Evolutionary conservation across 1,140 invertebrate genomes (phyloP), one percentile per base, ranked within the genome.

Genomic region (Eriocheir sinensis): DNA sequence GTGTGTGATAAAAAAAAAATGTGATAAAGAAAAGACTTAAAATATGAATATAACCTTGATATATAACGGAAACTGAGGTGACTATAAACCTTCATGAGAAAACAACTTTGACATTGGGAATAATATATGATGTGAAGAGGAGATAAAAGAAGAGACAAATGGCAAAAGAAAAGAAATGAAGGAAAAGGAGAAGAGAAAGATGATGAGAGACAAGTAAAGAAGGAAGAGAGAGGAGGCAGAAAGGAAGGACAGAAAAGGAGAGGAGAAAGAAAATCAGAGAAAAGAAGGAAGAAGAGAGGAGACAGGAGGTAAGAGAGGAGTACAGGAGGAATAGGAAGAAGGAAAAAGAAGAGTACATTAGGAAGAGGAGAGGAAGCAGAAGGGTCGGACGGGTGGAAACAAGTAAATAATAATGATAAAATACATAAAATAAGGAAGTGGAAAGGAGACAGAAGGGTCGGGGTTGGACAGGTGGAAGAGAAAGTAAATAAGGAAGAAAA

Each of bases 1-100:
- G 85, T 40, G 85, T 40, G 85, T 21, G 85, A 88, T 34, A 44
- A 21, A 91, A 48, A 72, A 48, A 91, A 48, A 91, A 27, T 60
- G 89, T 32, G 48, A 72, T n/a, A 79, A 32, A 72, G 89, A 91
- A 48, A 79, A n/a, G n/a, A n/a, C n/a, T n/a, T n/a, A n/a, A n/a
- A n/a, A n/a, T n/a, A n/a, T n/a, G n/a, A n/a, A n/a, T n/a, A n/a
- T n/a, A n/a, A n/a, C n/a, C n/a, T n/a, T n/a, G n/a, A n/a, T n/a
- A n/a, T n/a, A n/a, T n/a, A n/a, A n/a, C n/a, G n/a, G n/a, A n/a
- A n/a, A n/a, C n/a, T n/a, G n/a, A n/a, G n/a, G n/a, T n/a, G n/a
- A n/a, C n/a, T n/a, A n/a, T n/a, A n/a, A n/a, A n/a, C n/a, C n/a
- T n/a, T n/a, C n/a, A n/a, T n/a, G n/a, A n/a, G n/a, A n/a, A n/a